phyloP scores from a whole-genome alignment of 2,888 invertebrate species.

The Metalampra italica region DNA sequence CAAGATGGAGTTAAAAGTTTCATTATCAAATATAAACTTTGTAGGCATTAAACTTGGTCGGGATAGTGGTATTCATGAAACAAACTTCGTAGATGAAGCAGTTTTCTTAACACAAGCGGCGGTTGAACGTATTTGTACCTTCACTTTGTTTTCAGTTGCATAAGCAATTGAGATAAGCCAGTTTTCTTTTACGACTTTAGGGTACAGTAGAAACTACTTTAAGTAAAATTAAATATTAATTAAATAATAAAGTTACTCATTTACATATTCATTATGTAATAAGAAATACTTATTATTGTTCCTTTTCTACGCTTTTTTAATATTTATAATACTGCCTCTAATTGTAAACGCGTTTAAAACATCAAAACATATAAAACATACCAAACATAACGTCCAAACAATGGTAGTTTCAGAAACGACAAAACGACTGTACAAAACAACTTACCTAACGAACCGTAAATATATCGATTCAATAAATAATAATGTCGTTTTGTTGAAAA shows the following conservation, averaged over 20 bases:
- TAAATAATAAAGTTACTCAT: too few species aligned
- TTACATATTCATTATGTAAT: too few species aligned
- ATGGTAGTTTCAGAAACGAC: neutral
- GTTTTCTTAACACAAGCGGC: slow-evolving; percentile 20
- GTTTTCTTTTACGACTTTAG: slow-evolving; percentile 3
- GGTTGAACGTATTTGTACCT: slow-evolving; percentile 7
- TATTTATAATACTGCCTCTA: too few species aligned
- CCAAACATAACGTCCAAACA: too few species aligned
- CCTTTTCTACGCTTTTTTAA: too few species aligned
- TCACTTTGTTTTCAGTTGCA: slow-evolving; percentile 7
- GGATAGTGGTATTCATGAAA: slow-evolving; percentile 26
- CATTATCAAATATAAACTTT: slow-evolving; percentile 47
- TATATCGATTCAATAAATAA: slow-evolving; percentile 62
- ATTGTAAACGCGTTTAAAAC: too few species aligned
- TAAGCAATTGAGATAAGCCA: slow-evolving; percentile 10
- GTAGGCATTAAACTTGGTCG: slow-evolving; percentile 31
- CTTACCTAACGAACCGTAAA: slow-evolving; percentile 40
- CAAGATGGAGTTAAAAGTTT: slow-evolving; percentile 30
- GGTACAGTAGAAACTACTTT: neutral
- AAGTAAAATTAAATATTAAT: neutral
- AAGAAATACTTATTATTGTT: too few species aligned
- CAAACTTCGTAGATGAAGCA: slow-evolving; percentile 24
- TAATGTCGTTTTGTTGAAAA: slow-evolving; percentile 51
- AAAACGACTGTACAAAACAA: slow-evolving; percentile 12
- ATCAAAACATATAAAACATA: too few species aligned